Conservation (phyloP, 2,797 vertebrate genomes). For the Chelon auratus region DNA sequence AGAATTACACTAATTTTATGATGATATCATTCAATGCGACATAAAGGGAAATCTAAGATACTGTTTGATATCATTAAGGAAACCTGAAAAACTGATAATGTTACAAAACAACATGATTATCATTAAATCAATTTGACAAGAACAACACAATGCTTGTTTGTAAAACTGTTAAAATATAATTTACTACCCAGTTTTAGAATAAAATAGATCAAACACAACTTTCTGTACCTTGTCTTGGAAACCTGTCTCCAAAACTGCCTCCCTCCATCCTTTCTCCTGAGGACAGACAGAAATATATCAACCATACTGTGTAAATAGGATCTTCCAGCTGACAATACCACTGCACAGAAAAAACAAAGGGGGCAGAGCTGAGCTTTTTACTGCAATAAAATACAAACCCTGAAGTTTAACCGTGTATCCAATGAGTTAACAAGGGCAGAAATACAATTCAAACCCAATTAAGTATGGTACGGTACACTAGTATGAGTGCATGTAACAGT, state of each 20-base stretch:
- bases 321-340: neutral
- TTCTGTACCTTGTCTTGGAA: slow-evolving; percentile 95
- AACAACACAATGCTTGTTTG: neutral
- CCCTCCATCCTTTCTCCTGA: slow-evolving; percentile 96
- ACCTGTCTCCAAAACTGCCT: slow-evolving; percentile 93
- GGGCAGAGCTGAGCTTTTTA: neutral
- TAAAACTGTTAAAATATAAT: neutral
- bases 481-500: neutral
- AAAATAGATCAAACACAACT: neutral
- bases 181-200: too few species aligned
- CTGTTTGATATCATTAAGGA: slow-evolving; percentile 1
- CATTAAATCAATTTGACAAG: neutral
- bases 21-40: neutral
- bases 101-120: neutral
- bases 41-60: neutral
- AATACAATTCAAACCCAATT: neutral
- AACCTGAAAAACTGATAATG: neutral
- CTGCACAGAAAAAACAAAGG: neutral
- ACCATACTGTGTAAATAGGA: neutral
- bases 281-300: slow-evolving; percentile 26
- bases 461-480: too few species aligned
- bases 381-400: neutral
- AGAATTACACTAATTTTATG: slow-evolving; percentile 10
- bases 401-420: neutral
- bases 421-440: neutral